Percentiles rank a stretch among this genome's conserved stretches.
Evolutionary conservation across 2,113 vertebrate genomes (phyloP).

Genomic region (Ahaetulla prasina): DNA sequence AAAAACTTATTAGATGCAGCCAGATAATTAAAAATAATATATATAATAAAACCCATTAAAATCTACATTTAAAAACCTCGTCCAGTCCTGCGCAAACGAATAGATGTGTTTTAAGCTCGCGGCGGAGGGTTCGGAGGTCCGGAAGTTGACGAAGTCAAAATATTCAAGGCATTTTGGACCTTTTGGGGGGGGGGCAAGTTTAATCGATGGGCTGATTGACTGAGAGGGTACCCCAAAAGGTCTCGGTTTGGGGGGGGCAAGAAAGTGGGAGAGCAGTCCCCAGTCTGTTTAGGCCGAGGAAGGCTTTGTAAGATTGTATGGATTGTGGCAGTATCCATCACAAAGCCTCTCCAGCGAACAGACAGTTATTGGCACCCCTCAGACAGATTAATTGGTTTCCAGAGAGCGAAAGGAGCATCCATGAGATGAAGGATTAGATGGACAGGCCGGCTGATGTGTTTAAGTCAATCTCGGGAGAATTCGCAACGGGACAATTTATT

Average conservation of each 20-base stretch:
- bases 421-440: background rate
- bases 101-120: no score
- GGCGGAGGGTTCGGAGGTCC: no score
- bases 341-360: background rate
- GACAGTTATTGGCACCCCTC: background rate
- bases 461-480: background rate
- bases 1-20: no score
- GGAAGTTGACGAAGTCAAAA: no score
- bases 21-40: no score
- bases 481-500: background rate
- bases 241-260: background rate
- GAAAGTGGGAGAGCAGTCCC: background rate
- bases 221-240: background rate
- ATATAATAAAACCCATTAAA: no score
- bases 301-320: background rate
- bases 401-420: background rate
- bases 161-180: background rate
- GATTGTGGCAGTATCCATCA: background rate
- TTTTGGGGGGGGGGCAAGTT: background rate
- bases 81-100: no score
- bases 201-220: background rate
- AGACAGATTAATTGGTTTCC: background rate
- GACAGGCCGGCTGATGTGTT: background rate
- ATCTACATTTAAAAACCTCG: no score
- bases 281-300: background rate